Base-by-base conservation (phyloP, 2,797 vertebrate genomes). In the Pangasius mekongensis region DNA sequence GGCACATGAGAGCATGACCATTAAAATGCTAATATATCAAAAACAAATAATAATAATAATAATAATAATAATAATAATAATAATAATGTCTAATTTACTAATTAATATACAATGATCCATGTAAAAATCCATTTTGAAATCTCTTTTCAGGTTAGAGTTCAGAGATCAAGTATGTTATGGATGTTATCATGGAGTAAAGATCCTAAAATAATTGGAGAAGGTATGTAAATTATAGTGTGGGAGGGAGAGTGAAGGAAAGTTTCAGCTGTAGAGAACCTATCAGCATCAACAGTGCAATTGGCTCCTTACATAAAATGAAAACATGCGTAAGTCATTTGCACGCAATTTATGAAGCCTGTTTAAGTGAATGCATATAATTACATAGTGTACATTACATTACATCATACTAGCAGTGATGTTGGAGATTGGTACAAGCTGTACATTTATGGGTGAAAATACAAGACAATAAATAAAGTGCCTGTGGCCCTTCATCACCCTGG, bases 121-220 rank as follows among this genome's bases (percentile, higher is more conserved):
- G 10, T 52, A n/a, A 52, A 52, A 77, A 77, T 30, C 14, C 13
- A 80, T 56, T 80, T 56, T 33, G 8, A 20, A 56, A 73, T 43
- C 39, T 47, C 64, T 66, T 49, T 76, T 56, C n/a, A 30, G 7
- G 10, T 60, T 39, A 16, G 11, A 39, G 30, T 6, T 60, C 24
- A 47, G 6, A 43, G 36, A 1, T 83, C 3, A 64, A 5, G 2
- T 20, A 66, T 47, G 11, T 83, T 47, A 60, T 10, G 43, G 22
- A 27, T 22, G 10, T 3, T 60, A 60, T 94, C 93, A 94, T 91
- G 92, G 92, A 95, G 94, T 92, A 93, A 95, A 93, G 91, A 89
- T 89, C 82, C 18, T 58, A 58, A 16, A 43, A 78, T 56, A 82
- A 82, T 14, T 82, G 22, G n/a, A 81, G 22, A 81, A 60, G 20